A percentile compares a stretch with the other conserved stretches of the same genome.
Evolutionary conservation across 2,113 vertebrate genomes (phyloP).

Genomic region (Spheniscus mendiculus): DNA sequence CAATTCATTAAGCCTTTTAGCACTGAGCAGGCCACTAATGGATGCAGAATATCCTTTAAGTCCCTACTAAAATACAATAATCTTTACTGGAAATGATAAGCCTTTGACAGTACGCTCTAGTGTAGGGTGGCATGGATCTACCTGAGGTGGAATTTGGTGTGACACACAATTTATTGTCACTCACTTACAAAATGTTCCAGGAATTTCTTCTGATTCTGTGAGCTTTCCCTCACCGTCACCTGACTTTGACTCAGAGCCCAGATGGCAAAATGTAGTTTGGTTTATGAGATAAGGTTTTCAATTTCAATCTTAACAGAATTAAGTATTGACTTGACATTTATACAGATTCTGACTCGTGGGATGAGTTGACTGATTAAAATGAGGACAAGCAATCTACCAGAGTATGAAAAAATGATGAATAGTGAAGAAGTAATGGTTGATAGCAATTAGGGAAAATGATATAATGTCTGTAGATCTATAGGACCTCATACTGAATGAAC

Average conservation of each 20-base stretch:
- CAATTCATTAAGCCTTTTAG: slow-evolving; percentile 30
- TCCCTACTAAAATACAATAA: background rate
- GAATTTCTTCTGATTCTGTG: slow-evolving; percentile 30
- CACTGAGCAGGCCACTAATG: background rate
- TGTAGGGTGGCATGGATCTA: background rate
- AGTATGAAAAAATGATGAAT: slow-evolving; percentile 15
- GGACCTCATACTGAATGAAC: background rate
- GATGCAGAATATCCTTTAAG: background rate
- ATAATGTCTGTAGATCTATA: background rate
- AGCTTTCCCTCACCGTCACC: background rate
- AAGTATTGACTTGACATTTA: slow-evolving; percentile 54
- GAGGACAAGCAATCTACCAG: slow-evolving; percentile 14
- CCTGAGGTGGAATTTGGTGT: background rate
- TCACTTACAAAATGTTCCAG: slow-evolving; percentile 9
- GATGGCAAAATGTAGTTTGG: slow-evolving; percentile 33
- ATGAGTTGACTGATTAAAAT: slow-evolving; percentile 63
- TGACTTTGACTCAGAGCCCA: slow-evolving; percentile 42
- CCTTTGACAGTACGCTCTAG: background rate
- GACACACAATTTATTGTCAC: background rate
- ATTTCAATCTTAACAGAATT: slow-evolving; percentile 44
- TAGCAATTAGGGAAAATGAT: slow-evolving; percentile 13
- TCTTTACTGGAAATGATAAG: slow-evolving; percentile 4
- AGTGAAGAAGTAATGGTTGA: background rate
- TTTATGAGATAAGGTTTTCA: slow-evolving; percentile 48
- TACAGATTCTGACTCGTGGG: slow-evolving; percentile 59